Base-by-base conservation (phyloP, 2,888 invertebrate genomes). In the Pammene aurita region DNA sequence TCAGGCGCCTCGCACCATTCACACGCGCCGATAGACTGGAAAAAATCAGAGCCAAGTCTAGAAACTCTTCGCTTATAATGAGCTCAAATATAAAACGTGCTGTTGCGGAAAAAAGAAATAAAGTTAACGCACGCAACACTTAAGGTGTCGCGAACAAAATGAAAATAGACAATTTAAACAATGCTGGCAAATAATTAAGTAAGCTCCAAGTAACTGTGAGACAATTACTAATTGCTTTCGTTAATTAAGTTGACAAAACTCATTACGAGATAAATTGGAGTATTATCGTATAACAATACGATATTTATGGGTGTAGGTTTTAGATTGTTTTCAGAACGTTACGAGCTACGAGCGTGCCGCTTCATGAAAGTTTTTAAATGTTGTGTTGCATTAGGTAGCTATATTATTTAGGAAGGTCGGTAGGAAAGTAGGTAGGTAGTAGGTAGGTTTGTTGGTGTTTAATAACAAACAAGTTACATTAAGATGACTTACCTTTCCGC, bases 31-130 rank as follows among this genome's bases (percentile, higher is more conserved):
- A 75, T 77, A 71, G 68, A 67, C 10, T 58, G 64, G 66, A 69
- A 70, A 63, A 62, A 65, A 60, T 50, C 66, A 71, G 69, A 70
- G 64, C 72, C 72, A 66, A 71, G 68, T 68, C 72, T 63, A 73
- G 68, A 55, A 71, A 70, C 71, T 71, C 75, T 72, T 72, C 71
- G 71, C 54, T 68, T 74, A 76, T 81, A 79, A 82, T 79, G 79
- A 82, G 76, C 74, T 77, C 72, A 75, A 78, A 79, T 77, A 79
- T 77, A 77, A 76, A 77, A 74, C 68, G 65, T 64, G 58, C 48
- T 38, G 66, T 72, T 64, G 72, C 76, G 77, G 77, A 81, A 80
- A 72, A 71, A 72, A 71, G 67, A 73, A 73, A 69, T 72, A 68
- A 55, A 72, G 57, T 63, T 60, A 55, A 50, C 58, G 73, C 80